Conservation (phyloP, 1,140 invertebrate species). For the Drosophila carrolli region DNA sequence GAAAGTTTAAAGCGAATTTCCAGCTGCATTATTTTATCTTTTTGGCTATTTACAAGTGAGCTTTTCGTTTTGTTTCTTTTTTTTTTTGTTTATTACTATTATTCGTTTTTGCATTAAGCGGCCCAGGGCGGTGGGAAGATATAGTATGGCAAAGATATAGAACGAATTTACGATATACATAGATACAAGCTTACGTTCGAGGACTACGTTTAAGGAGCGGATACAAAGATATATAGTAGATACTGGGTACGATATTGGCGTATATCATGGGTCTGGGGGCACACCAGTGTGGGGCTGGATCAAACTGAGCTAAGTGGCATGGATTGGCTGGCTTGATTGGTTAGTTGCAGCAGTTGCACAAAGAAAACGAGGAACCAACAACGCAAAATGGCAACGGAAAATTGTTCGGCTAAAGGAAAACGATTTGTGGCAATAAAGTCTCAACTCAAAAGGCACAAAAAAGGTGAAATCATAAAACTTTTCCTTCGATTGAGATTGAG, state of each 20-base stretch:
- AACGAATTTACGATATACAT: conserved; percentile 38
- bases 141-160: conserved; percentile 29
- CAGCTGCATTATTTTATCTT: conserved; percentile 18
- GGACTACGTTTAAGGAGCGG: conserved; percentile 23
- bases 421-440: conserved; percentile 59
- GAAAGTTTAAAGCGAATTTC: conserved; percentile 26
- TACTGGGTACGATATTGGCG: conserved; percentile 17
- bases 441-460: conserved; percentile 42
- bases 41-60: conserved; percentile 32
- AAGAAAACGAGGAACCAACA: conserved; percentile 18
- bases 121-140: conserved; percentile 25
- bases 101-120: conserved; percentile 25
- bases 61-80: neutral
- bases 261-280: conserved; percentile 20
- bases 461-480: conserved; percentile 46
- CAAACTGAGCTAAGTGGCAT: conserved; percentile 36
- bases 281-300: conserved; percentile 29
- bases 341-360: conserved; percentile 30
- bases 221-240: conserved; percentile 37
- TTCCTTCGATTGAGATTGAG: conserved; percentile 41
- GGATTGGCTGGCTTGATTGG: conserved; percentile 42
- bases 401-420: conserved; percentile 38
- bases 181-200: conserved; percentile 35
- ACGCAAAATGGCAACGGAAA: conserved; percentile 33
- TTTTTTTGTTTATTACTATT: neutral